These are phyloP conservation scores for Antennarius maculatus DNA, from an alignment of 2,797 vertebrate species.

Conservation along the genomic window DNA sequence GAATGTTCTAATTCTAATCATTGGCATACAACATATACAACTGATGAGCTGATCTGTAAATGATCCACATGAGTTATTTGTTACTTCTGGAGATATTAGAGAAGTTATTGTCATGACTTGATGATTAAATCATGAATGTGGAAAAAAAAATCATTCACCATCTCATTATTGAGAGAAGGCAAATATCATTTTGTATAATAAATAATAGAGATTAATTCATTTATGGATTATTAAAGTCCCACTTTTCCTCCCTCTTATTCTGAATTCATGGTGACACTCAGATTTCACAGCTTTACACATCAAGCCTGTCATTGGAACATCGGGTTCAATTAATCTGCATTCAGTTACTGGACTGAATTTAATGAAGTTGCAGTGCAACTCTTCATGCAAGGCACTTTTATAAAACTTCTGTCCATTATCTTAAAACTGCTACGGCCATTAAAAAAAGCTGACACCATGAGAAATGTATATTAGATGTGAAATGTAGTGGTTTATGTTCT, in stretches of 20 bases:
- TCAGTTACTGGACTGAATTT: slow-evolving; percentile 26
- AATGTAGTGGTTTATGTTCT: slow-evolving; percentile 19
- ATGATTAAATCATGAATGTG: not conserved
- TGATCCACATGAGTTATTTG: not conserved
- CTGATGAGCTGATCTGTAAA: slow-evolving; percentile 8
- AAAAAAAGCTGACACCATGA: slow-evolving; percentile 38
- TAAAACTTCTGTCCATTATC: slow-evolving; percentile 12
- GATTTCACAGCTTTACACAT: slow-evolving; percentile 23
- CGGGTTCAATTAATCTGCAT: slow-evolving; percentile 39
- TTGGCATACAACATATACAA: slow-evolving; percentile 1
- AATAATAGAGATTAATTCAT: no score
- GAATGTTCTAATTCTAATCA: slow-evolving; percentile 13
- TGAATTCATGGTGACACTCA: not conserved
- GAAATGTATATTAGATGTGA: slow-evolving; percentile 13
- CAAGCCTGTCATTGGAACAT: slow-evolving; percentile 27
- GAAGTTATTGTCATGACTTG: not conserved
- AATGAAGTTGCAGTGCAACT: slow-evolving; percentile 29
- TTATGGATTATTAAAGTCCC: no score
- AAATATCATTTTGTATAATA: no score
- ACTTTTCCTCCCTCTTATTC: no score
- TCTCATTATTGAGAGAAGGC: not conserved
- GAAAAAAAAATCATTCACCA: not conserved
- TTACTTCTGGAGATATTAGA: not conserved
- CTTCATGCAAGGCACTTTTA: slow-evolving; percentile 17
- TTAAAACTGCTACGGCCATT: slow-evolving; percentile 16